Conservation (phyloP, 1,140 invertebrate species). For the Marisa cornuarietis region DNA sequence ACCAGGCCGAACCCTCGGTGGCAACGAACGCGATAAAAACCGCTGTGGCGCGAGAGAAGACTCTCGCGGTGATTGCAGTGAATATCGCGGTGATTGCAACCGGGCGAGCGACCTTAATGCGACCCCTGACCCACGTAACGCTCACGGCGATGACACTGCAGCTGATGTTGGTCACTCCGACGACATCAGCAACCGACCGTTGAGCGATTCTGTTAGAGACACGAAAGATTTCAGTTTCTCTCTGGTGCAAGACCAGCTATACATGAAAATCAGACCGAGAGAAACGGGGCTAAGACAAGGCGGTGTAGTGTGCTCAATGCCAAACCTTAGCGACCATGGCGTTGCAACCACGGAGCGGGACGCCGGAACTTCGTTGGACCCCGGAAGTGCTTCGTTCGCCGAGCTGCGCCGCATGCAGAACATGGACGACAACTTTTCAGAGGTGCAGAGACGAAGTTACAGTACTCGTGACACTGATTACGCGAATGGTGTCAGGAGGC, state of each 20-base stretch:
- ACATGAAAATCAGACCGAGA: neutral
- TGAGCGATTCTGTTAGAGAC: neutral
- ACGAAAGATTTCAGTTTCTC: neutral
- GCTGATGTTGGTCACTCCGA: neutral
- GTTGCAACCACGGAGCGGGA: too few species aligned
- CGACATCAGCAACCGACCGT: neutral
- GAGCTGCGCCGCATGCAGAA: too few species aligned
- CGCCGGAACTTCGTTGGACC: too few species aligned
- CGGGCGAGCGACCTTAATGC: neutral
- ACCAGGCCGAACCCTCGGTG: neutral
- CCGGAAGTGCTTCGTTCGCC: too few species aligned
- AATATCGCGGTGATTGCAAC: neutral
- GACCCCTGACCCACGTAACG: neutral
- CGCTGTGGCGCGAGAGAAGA: neutral
- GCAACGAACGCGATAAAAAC: neutral
- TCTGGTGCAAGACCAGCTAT: neutral
- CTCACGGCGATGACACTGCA: neutral
- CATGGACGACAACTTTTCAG: too few species aligned
- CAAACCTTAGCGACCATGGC: neutral
- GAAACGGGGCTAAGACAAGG: neutral
- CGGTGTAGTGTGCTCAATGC: conserved; percentile 7
- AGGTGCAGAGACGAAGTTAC: too few species aligned
- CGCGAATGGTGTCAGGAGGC: too few species aligned
- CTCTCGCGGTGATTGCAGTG: neutral
- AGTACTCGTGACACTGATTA: too few species aligned